phyloP scores from a whole-genome alignment of 2,888 invertebrate genomes.

The Isotomurus palustris region DNA sequence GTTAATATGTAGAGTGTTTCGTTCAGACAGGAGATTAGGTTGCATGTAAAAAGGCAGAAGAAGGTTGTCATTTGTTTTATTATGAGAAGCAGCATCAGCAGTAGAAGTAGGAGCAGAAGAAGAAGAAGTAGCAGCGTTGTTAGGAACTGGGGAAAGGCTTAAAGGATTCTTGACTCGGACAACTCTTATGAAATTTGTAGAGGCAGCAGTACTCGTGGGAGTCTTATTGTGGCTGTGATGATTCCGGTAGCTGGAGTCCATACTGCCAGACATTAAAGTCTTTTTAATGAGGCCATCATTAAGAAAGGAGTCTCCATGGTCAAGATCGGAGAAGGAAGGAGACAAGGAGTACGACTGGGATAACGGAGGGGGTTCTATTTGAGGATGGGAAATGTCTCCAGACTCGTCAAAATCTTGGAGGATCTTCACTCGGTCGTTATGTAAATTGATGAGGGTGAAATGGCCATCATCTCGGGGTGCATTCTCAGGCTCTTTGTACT shows the following conservation, averaged over 20 bases:
- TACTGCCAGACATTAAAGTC: conserved; percentile 11
- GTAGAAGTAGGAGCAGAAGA: background rate
- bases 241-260: background rate
- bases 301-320: conserved; percentile 11
- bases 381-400: conserved; percentile 10
- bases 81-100: background rate
- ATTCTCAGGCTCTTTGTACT: no score
- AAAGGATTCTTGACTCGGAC: conserved; percentile 23
- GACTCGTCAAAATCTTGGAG: background rate
- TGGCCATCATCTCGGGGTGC: conserved; percentile 2
- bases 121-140: background rate
- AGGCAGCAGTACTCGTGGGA: conserved; percentile 2
- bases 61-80: background rate
- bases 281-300: conserved; percentile 23
- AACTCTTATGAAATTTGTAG: conserved; percentile 32
- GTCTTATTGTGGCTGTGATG: background rate
- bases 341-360: background rate
- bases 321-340: background rate
- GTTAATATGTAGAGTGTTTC: background rate
- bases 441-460: conserved; percentile 9
- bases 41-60: background rate
- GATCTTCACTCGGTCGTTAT: conserved; percentile 11
- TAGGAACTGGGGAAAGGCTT: background rate
- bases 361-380: background rate
- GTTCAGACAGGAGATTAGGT: background rate